Evolutionary conservation across 2,797 vertebrate genomes (phyloP).

Genomic region (Aselliscus stoliczkanus): DNA sequence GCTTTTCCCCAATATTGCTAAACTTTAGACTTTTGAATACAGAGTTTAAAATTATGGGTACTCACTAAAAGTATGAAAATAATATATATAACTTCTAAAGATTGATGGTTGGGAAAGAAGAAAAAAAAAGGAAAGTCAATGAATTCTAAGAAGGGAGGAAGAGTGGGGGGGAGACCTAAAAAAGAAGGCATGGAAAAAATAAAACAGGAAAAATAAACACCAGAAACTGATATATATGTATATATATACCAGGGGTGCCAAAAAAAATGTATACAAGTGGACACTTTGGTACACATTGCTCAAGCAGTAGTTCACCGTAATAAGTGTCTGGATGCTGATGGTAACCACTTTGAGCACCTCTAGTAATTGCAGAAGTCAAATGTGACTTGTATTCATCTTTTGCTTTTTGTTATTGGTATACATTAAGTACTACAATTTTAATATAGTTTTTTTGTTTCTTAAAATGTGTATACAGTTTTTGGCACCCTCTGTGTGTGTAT

Average conservation of each 20-base stretch:
- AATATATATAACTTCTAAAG: background rate
- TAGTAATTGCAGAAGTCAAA: too few relatives aligned
- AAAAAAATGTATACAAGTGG: too few relatives aligned
- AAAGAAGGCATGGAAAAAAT: background rate
- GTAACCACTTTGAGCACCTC: too few relatives aligned
- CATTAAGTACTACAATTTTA: too few relatives aligned
- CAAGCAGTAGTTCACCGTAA: too few relatives aligned
- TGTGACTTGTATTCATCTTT: too few relatives aligned
- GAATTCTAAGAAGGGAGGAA: background rate
- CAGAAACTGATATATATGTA: background rate
- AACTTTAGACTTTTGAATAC: background rate
- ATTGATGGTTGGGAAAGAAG: background rate
- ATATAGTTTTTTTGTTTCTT: too few relatives aligned
- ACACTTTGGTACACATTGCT: too few relatives aligned
- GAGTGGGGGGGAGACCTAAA: background rate
- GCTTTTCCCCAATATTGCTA: background rate
- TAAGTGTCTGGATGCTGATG: too few relatives aligned
- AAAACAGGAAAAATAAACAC: background rate
- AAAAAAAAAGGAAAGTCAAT: background rate
- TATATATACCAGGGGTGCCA: background rate
- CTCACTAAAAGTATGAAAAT: background rate
- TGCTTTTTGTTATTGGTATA: too few relatives aligned
- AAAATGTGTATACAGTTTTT: too few relatives aligned
- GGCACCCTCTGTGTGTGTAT: too few relatives aligned
- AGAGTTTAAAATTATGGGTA: background rate